Evolutionary conservation across 2,113 vertebrate genomes (phyloP), one percentile per base, ranked within the genome.

Genomic region (Ammodytes marinus): DNA sequence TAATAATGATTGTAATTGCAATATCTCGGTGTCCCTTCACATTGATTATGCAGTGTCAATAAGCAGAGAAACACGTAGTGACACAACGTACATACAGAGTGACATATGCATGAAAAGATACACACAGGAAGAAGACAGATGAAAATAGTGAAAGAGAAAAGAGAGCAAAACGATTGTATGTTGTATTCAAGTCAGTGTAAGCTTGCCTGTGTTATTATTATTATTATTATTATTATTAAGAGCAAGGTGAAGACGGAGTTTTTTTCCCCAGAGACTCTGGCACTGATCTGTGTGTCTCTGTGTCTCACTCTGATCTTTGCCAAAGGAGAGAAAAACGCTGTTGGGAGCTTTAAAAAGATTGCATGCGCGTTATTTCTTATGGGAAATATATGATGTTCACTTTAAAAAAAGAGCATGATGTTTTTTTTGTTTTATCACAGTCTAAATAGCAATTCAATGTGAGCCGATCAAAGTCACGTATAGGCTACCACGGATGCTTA

Each of bases 1-100:
- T 90, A 90, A 90, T 91, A 84, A 89, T 85, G 66, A 84, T 78
- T 69, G 66, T 78, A 93, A 90, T 89, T 88, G 79, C 63, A 77
- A 52, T 39, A 61, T 85, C 71, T 74, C 9, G 39, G 72, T 50
- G 69, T 83, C 69, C 69, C 54, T 82, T 84, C 68, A 83, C 81
- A 83, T 83, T 74, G 87, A 88, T 88, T 91, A 93, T 89, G 79
- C 65, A 78, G 83, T 60, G 84, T 80, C 80, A 89, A 89, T 85
- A 89, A 79, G 83, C 61, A 77, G 47, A 42, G 68, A 73, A 64
- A 72, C 67, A 55, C 5, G 45, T 15, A 64, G 42, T 42, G 58
- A 80, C 65, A 70, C 15, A 53, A 35, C 40, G 54, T 77, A 43
- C 69, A 47, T 8, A 53, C 15, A 69, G 8, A 17, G 3, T 4